Evolutionary conservation across 2,797 vertebrate genomes (phyloP), one percentile per base, ranked within the genome.

Genomic region (Darevskia mixta): DNA sequence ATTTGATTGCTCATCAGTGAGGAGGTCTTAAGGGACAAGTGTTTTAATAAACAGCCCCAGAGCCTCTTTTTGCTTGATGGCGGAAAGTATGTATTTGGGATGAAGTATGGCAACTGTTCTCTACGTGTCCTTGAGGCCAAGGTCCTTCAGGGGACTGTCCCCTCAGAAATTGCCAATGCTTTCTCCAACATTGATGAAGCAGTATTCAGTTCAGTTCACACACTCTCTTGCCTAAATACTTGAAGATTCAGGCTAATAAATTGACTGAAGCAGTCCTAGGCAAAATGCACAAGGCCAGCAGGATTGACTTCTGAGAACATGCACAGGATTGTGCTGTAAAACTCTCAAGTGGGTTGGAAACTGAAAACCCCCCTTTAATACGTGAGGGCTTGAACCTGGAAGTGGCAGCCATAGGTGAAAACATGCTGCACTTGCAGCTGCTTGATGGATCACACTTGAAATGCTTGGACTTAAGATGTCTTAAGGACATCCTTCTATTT

Each of bases 1-100:
- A 76, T 20, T 85, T 94, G 95, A 95, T 94, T 93, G 94, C 94
- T 94, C 92, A 93, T 94, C 91, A 94, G 41, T 58, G 61, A 0
- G 79, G 41, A 0, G 41, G 79, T 64, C 18, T 85, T 82, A 38
- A 78, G 83, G 66, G 79, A 69, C n/a, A 87, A 71, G 58, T 15
- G 43, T 43, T 45, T 77, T 82, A 6, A 69, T 20, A 69, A 85
- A 29, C 0, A 8, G 81, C 20, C 41, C 79, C 66, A 78, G 27
- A 55, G 20, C 6, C 85, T 80, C 78, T 81, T 85, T 45, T 75
- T 69, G 80, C 0, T 79, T 88, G 87, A 88, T 84, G 29, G 29
- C 38, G 45, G 20, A 49, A 55, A 55, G 55, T n/a, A 64, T 35
- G 77, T 35, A 35, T 75, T 89, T 49, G 58, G 78, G 49, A 79